These are phyloP conservation scores for Megaptera novaeangliae DNA, from an alignment of 2,113 vertebrate species.

Conservation along the genomic window DNA sequence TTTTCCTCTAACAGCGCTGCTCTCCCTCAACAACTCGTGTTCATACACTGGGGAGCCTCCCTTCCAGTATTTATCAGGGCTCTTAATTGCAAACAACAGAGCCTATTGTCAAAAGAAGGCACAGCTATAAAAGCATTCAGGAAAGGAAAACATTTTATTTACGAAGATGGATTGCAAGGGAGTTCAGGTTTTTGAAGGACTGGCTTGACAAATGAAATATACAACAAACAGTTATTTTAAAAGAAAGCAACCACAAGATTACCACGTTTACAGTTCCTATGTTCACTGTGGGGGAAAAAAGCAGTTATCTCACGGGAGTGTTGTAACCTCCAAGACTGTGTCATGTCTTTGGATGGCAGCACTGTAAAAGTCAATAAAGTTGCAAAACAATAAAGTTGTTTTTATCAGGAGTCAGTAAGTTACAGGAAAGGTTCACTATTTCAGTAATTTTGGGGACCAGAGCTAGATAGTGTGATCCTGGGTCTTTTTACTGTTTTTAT, in stretches of 20 bases:
- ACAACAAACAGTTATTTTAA: background rate
- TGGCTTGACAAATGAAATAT: background rate
- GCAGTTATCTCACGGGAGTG: background rate
- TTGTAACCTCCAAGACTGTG: background rate
- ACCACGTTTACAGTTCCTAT: background rate
- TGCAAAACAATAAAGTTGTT: background rate
- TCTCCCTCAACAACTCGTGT: background rate
- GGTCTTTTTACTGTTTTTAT: background rate
- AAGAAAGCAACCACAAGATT: background rate
- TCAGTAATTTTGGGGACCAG: background rate
- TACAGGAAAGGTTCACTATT: background rate
- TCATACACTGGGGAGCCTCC: background rate
- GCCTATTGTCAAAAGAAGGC: slow-evolving; percentile 4
- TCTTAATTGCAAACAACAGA: background rate
- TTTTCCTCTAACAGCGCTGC: background rate
- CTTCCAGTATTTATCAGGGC: background rate
- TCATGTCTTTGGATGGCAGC: background rate
- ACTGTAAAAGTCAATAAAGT: background rate
- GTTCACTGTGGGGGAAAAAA: background rate
- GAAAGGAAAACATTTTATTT: background rate
- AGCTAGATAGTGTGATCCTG: background rate
- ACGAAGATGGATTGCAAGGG: background rate
- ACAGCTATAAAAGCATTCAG: background rate
- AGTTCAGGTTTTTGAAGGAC: background rate
- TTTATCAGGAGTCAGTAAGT: background rate